Percentiles rank a stretch among this genome's conserved stretches.
Conservation (phyloP, 1,140 invertebrate species). For the Neodiprion lecontei region DNA sequence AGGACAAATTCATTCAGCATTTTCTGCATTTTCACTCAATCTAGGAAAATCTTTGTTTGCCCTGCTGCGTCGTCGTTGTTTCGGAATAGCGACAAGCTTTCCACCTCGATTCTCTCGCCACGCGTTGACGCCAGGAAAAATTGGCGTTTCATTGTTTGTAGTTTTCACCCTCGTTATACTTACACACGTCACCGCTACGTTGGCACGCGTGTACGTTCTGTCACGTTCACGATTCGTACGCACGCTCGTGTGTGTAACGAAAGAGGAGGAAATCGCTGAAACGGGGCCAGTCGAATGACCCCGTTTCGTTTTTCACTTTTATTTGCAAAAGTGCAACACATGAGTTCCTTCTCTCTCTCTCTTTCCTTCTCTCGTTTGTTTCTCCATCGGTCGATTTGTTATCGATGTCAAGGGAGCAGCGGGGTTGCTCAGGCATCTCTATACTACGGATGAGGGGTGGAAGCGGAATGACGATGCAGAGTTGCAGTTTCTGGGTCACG, state of each 20-base stretch:
- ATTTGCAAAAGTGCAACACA: background rate
- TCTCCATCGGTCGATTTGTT: background rate
- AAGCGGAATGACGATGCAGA: background rate
- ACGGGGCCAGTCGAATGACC: background rate
- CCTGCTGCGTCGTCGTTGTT: no score
- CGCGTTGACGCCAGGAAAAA: no score
- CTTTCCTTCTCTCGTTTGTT: background rate
- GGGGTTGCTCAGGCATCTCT: no score
- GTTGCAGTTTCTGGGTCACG: background rate
- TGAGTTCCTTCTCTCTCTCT: background rate
- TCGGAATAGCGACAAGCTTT: no score
- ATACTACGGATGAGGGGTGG: no score
- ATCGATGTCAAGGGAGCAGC: background rate
- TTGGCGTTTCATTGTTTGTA: background rate
- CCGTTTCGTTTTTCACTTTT: background rate
- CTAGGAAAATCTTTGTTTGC: no score
- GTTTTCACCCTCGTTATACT: background rate
- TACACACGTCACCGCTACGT: no score
- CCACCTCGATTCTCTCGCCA: no score
- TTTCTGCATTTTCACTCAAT: no score
- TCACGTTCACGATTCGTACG: no score
- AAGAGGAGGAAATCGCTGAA: background rate
- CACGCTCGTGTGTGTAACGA: background rate
- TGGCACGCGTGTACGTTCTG: no score
- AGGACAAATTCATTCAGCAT: no score